Conservation (phyloP, 2,113 vertebrate genomes). For the Oryctolagus cuniculus region mOryCun1.1 NC_091434.1:11056001-11056500, state of each 20-base stretch:
- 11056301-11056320: neutral
- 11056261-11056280: neutral
- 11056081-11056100: neutral
- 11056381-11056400: neutral
- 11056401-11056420: neutral
- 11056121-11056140: neutral
- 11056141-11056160: neutral
- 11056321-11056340: neutral
- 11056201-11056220: neutral
- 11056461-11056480: slow-evolving; percentile 85
- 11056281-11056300: neutral
- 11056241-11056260: neutral
- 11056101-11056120: slow-evolving; percentile 24
- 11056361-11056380: fast-evolving
- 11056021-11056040: neutral
- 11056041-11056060: neutral
- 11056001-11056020: neutral
- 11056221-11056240: neutral
- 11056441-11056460: slow-evolving; percentile 84
- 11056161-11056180: neutral
- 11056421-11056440: slow-evolving; percentile 81
- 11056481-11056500: neutral
- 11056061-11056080: neutral
- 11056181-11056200: neutral
- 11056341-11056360: neutral